phyloP scores from a whole-genome alignment of 1,140 invertebrate species.

The Sitobion miscanthi region DNA sequence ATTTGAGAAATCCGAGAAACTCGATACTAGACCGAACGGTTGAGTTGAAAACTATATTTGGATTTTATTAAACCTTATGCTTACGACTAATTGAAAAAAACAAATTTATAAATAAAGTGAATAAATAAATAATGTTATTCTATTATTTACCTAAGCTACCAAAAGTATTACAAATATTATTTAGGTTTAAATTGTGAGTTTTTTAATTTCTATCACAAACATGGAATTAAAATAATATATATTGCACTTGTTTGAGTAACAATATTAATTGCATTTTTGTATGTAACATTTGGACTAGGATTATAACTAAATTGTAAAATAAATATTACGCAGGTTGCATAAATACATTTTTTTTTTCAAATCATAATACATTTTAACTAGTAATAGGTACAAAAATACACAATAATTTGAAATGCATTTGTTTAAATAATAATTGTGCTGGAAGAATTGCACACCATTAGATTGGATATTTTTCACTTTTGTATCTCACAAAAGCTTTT shows the following conservation, averaged over 20 bases:
- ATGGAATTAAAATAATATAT: background rate
- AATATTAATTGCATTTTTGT: background rate
- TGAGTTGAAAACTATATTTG: background rate
- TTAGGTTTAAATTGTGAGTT: background rate
- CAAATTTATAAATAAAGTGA: background rate
- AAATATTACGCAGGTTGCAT: background rate
- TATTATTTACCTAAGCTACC: background rate
- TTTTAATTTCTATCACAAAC: background rate
- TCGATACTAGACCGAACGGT: background rate
- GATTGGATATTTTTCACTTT: background rate
- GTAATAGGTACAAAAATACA: background rate
- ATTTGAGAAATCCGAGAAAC: background rate
- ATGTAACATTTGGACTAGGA: background rate
- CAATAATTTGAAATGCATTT: background rate
- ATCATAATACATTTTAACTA: background rate
- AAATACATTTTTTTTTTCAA: background rate
- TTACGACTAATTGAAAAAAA: too few species aligned
- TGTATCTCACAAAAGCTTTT: background rate
- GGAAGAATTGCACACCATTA: background rate
- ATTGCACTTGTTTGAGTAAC: background rate
- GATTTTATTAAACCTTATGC: background rate
- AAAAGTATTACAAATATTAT: background rate
- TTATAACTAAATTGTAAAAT: background rate
- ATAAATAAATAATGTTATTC: background rate
- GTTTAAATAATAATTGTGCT: background rate